Base-by-base conservation (phyloP, 2,888 invertebrate genomes). In the Drosophila atroscutellata region DNA sequence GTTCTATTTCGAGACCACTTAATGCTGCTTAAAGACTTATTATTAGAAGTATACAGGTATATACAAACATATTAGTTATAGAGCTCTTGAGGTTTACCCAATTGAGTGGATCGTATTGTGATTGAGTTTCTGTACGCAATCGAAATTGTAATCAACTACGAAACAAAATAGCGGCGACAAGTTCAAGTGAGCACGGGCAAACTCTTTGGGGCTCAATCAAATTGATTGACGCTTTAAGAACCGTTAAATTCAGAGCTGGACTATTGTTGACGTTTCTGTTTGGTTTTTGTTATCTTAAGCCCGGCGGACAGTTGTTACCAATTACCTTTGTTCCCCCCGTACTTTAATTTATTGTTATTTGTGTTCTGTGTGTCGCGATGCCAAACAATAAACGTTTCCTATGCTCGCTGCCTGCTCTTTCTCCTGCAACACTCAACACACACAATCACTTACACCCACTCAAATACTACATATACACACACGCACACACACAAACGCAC, bases 151-250 rank as follows among this genome's bases (percentile, higher is more conserved):
- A 60, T 42, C 51, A 63, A 56, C 50, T 34, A 37, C 47, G 61
- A 50, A 58, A 37, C 18, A 70, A 42, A 73, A 50, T 20, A 28
- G 45, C 37, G 52, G 49, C 70, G 51, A 69, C 42, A 59, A 59
- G 52, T 75, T 62, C 36, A 70, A 73, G 65, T 54, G 54, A 36
- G 56, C 60, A n/a, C 1, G 34, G 45, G 26, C 51, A 30, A 67
- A 73, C 56, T 50, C 70, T 79, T 69, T 55, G 64, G 68, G 83
- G 86, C 83, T 89, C 85, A 80, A 89, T 86, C 90, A 90, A 67
- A 30, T 57, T 86, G 86, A 86, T 65, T 78, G 86, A 88, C 83
- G 71, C 55, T 64, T 73, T 82, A 89, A 87, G 86, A 66, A 69
- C 69, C 75, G 55, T 81, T 74, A 70, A 69, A 72, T 75, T 75